Conservation (phyloP, 2,113 vertebrate genomes). For the Scalopus aquaticus region DNA sequence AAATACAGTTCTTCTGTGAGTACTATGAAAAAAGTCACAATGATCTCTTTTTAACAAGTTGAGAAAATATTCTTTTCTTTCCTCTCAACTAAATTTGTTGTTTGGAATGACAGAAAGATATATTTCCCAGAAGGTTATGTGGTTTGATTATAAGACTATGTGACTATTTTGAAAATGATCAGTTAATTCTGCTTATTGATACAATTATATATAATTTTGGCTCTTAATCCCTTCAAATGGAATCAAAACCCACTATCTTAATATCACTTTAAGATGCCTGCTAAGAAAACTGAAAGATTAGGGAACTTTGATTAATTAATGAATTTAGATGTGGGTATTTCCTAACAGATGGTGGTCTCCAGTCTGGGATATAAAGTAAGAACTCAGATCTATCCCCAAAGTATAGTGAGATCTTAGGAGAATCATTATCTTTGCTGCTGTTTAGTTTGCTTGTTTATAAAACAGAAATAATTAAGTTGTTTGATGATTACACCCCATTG, state of each 20-base stretch:
- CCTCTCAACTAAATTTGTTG: neutral
- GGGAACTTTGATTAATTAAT: neutral
- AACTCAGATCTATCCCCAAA: neutral
- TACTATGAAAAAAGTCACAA: neutral
- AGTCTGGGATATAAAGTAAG: neutral
- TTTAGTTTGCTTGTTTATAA: neutral
- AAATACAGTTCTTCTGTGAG: neutral
- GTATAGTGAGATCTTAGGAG: neutral
- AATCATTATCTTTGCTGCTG: neutral
- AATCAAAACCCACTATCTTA: neutral
- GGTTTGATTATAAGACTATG: neutral
- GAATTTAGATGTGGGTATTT: neutral
- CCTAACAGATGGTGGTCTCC: neutral
- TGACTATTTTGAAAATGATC: constrained; percentile 20
- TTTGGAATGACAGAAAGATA: neutral
- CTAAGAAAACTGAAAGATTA: neutral
- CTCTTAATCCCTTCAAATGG: neutral
- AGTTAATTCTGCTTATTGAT: neutral
- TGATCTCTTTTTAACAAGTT: constrained; percentile 10
- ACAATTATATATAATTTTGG: neutral
- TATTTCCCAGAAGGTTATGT: neutral
- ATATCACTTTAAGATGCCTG: neutral
- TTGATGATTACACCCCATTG: neutral
- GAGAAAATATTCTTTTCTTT: neutral
- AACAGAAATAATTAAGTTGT: neutral